Base-by-base conservation (phyloP, 2,888 invertebrate species). In the Thymelicus lineola region DNA sequence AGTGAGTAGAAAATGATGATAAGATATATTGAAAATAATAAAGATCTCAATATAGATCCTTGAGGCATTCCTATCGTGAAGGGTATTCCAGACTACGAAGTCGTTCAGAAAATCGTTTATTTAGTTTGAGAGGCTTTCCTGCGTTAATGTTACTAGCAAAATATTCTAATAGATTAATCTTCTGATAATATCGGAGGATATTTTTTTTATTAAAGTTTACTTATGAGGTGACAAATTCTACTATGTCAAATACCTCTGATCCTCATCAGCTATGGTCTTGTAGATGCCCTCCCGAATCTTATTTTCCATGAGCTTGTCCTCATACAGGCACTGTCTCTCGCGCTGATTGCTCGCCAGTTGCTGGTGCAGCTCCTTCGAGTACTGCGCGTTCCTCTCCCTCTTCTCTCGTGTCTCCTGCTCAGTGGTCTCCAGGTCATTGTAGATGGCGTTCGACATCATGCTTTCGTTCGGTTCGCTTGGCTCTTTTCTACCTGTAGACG, bases 271-370 rank as follows among this genome's bases (percentile, higher is more conserved):
- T 0, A 96, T 90, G n/a, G 94, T 90, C 76, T 92, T 89, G 74
- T 95, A 89, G 42, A 96, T 89, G 50, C 95, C 95, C 75, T 96
- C 95, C 6, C 95, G 84, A 89, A 95, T 93, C 76, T 94, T 94
- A 88, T 95, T 95, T 80, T 96, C 96, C 66, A 93, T 89, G 6
- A 95, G 84, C 17, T 91, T 92, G 70, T 96, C 95, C 75, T 95
- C 95, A 72, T 94, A 95, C 72, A 91, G 82, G 71, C 94, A 94
- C 75, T 95, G 91, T 74, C 85, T 91, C 73, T 89, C 85, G 68
- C 86, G 86, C 71, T 95, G 94, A 2, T 88, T 83, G 74, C 93
- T 90, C 36, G 95, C 95, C 53, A 96, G 86, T 76, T 95, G 95
- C 71, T 95, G 94, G 74, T 95, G 95, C 20, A 96, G 76, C 4